Percentiles rank a stretch among this genome's conserved stretches.
These are phyloP conservation scores for Tethya wilhelma DNA, from an alignment of 37 sponge, comb jelly and placozoan genomes.

Conservation along the genomic window DNA sequence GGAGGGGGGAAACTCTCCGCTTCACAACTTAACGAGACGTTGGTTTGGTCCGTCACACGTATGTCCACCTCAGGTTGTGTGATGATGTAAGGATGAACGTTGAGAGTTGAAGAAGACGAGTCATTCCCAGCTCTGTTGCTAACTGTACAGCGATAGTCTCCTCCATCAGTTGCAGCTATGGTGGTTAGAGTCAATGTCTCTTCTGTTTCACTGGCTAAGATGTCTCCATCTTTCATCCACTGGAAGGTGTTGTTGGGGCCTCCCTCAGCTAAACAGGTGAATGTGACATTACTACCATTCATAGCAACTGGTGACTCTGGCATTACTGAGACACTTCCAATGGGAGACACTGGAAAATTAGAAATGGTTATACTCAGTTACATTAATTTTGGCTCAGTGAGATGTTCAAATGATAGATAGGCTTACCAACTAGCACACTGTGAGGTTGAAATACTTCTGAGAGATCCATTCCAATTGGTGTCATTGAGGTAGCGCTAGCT, in stretches of 20 bases:
- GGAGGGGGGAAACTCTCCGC: conserved; percentile 60
- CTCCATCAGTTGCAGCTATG: conserved; percentile 30
- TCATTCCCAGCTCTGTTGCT: conserved; percentile 67
- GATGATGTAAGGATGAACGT: conserved; percentile 13
- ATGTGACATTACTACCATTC: background rate
- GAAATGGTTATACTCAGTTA: no score
- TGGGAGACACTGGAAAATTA: conserved; percentile 33
- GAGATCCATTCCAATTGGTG: no score
- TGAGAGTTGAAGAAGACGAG: background rate
- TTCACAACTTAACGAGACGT: conserved; percentile 31
- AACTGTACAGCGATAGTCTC: conserved; percentile 60
- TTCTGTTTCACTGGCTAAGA: background rate
- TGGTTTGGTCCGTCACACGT: background rate
- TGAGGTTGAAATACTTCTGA: no score
- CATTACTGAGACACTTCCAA: background rate
- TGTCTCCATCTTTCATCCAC: conserved; percentile 23
- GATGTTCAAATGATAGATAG: no score
- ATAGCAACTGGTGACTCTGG: background rate
- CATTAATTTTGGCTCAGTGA: no score
- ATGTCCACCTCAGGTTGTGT: background rate
- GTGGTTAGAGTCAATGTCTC: background rate
- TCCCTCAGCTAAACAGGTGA: conserved; percentile 61
- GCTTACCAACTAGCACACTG: background rate
- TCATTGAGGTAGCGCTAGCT: conserved; percentile 6
- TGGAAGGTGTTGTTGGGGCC: conserved; percentile 48